Evolutionary conservation across 2,113 vertebrate species (phyloP), one percentile per base, ranked within the genome.

Genomic region (Malurus cyaneus): DNA sequence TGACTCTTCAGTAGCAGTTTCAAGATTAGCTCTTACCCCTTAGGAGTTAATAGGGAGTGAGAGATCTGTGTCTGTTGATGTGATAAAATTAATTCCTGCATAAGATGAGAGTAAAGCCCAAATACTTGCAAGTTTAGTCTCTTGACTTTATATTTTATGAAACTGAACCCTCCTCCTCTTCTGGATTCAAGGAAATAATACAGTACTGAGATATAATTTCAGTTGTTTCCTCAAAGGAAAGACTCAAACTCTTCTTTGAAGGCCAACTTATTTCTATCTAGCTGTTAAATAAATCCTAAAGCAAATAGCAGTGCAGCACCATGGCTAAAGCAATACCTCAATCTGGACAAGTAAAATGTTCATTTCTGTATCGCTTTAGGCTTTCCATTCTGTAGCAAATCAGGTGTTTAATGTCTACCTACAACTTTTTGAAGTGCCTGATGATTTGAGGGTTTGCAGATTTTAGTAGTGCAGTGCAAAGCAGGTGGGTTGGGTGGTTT

Each of bases 231-330:
- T 96, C 83, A 84, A 67, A 88, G 78, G 83, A 71, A 90, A 76
- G 49, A 81, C 74, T 64, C 64, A 46, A 61, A 28, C 32, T 80
- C 20, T 62, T 94, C 70, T 66, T 89, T 64, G 78, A 72, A 95
- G 54, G 61, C 83, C 71, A 77, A 17, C 76, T 95, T 82, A 85
- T 67, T 74, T 83, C 81, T 92, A 3, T 74, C 54, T 72, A 72
- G 36, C 82, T 67, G 80, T 92, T 92, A 83, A 91, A 89, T 87
- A 88, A 95, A 83, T 94, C 54, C 92, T 25, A 53, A 94, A 96
- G 89, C 89, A 88, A 96, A 86, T 69, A 91, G 84, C 70, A 70
- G 34, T 57, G 39, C 42, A 60, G 69, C 62, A 61, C 28, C 46
- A 32, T 49, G 61, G 46, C 64, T 41, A 85, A 85, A 91, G 56